These are phyloP conservation scores for Indri indri DNA, from an alignment of 2,113 vertebrate species.

Conservation along the genomic window DNA sequence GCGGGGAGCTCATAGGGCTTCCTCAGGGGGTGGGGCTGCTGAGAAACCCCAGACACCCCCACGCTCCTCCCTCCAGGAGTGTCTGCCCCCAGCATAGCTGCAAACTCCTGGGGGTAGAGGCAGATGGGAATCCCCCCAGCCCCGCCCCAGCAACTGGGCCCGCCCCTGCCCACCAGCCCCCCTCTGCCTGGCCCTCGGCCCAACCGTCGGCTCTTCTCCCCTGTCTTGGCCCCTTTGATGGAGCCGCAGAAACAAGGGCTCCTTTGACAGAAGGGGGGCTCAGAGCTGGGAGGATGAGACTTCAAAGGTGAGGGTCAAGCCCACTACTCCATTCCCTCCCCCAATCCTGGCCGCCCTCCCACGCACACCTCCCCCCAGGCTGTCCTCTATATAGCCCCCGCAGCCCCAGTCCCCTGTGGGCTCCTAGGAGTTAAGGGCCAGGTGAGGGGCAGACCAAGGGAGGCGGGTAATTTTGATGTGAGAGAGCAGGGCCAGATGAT, in stretches of 20 bases:
- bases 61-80: background rate
- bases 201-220: constrained; percentile 61
- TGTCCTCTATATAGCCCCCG: constrained; percentile 55
- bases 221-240: constrained; percentile 67
- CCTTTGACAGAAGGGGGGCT: constrained; percentile 70
- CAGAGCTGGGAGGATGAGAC: constrained; percentile 36
- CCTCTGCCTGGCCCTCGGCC: constrained; percentile 60
- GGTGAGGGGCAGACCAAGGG: constrained; percentile 29
- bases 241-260: constrained; percentile 70
- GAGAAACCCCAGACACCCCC: background rate
- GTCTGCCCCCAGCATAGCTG: background rate
- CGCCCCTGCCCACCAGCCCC: background rate
- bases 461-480: background rate
- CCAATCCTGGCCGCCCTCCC: background rate
- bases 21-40: background rate
- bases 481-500: background rate
- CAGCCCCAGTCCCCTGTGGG: background rate
- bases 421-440: constrained; percentile 25
- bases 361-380: background rate
- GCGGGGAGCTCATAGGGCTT: constrained; percentile 19
- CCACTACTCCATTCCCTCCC: constrained; percentile 45
- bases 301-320: constrained; percentile 71
- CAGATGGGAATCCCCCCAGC: background rate
- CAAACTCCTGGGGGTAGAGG: background rate
- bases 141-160: background rate